Evolutionary conservation across 2,113 vertebrate species (phyloP).

Genomic region (Cyprinus carpio): DNA sequence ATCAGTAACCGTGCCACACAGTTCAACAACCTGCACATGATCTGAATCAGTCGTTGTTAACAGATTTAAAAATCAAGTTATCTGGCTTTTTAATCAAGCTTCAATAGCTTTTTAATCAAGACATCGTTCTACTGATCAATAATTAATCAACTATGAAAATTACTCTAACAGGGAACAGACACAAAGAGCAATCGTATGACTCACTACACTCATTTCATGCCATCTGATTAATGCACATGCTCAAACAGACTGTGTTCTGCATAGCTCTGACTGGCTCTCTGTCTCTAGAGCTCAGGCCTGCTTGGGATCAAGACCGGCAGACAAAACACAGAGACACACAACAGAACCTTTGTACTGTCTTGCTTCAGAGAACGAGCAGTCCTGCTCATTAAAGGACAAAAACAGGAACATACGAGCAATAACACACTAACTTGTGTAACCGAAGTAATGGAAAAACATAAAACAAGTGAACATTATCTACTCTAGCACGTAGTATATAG

Average conservation of each 20-base stretch:
- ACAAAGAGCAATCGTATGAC: slow-evolving; percentile 9
- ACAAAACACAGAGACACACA: slow-evolving; percentile 23
- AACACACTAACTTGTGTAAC: not conserved
- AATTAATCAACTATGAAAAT: too few species aligned
- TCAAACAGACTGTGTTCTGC: slow-evolving; percentile 23
- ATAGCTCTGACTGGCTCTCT: slow-evolving; percentile 27
- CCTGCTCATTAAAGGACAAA: slow-evolving; percentile 19
- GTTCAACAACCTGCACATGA: not conserved
- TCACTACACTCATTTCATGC: not conserved
- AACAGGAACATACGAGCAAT: slow-evolving; percentile 18
- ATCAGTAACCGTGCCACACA: not conserved
- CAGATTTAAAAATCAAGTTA: not conserved
- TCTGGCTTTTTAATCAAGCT: not conserved
- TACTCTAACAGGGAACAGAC: not conserved
- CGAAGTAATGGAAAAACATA: not conserved
- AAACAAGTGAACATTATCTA: not conserved
- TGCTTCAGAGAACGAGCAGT: slow-evolving; percentile 1
- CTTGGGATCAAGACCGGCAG: slow-evolving; percentile 3
- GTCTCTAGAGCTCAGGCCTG: slow-evolving; percentile 7
- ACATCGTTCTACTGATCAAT: not conserved
- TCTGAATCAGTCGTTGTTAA: not conserved
- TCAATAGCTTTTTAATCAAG: not conserved
- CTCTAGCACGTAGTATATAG: not conserved
- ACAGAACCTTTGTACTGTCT: slow-evolving; percentile 39
- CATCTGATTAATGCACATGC: slow-evolving; percentile 11